These are phyloP conservation scores for Agonopterix subpropinquella DNA, from an alignment of 2,888 invertebrate genomes.

Conservation along the genomic window DNA sequence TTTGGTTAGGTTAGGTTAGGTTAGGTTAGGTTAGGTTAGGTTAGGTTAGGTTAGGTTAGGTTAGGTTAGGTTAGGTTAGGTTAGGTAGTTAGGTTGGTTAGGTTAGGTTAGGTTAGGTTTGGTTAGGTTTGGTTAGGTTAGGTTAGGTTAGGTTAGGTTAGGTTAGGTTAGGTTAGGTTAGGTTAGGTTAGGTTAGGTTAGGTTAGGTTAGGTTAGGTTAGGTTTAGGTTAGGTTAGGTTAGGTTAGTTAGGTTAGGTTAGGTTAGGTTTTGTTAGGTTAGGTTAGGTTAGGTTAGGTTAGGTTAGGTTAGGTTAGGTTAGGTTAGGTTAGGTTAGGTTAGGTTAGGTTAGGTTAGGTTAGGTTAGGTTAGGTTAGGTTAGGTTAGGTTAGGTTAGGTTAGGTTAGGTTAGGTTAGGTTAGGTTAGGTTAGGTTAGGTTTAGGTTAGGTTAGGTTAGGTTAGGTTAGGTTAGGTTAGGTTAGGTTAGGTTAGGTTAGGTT, in stretches of 20 bases:
- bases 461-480: slow-evolving; percentile 12
- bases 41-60: slow-evolving; percentile 17
- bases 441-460: slow-evolving; percentile 8
- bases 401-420: slow-evolving; percentile 18
- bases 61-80: slow-evolving; percentile 13
- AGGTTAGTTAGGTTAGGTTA: slow-evolving; percentile 18
- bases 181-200: slow-evolving; percentile 19
- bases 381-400: slow-evolving; percentile 17
- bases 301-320: slow-evolving; percentile 16
- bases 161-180: slow-evolving; percentile 18
- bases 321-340: slow-evolving; percentile 13
- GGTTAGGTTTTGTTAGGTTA: slow-evolving; percentile 15
- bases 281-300: slow-evolving; percentile 12
- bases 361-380: slow-evolving; percentile 20
- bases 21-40: slow-evolving; percentile 15
- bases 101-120: slow-evolving; percentile 18
- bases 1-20: slow-evolving; percentile 12
- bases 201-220: slow-evolving; percentile 17
- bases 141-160: slow-evolving; percentile 16
- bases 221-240: slow-evolving; percentile 18
- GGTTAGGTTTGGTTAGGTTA: slow-evolving; percentile 17
- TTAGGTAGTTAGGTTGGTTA: slow-evolving; percentile 16
- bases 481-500: slow-evolving; percentile 11
- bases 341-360: slow-evolving; percentile 17
- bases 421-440: slow-evolving; percentile 14